Evolutionary conservation across 2,113 vertebrate genomes (phyloP), one percentile per base, ranked within the genome.

Genomic region (Choloepus hoffmanni): DNA sequence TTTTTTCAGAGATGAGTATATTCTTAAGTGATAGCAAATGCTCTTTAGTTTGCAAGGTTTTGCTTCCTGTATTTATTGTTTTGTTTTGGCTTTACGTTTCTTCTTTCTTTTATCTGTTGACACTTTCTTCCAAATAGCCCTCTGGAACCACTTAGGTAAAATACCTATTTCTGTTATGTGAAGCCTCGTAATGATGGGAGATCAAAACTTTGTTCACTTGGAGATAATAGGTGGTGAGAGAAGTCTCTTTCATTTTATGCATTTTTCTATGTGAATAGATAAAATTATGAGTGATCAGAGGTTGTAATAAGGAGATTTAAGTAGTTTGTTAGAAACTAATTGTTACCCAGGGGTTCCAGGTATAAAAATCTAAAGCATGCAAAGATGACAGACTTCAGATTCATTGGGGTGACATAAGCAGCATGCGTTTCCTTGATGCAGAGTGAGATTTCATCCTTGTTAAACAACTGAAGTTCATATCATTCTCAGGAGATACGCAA

Each of bases 221-320:
- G 58, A 95, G 24, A 36, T 85, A 67, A 55, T 30, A 78, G 86
- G 48, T 81, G 33, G 53, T 53, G 33, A 85, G 82, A 91, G 43
- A 67, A 21, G 50, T 26, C 28, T 90, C 60, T 85, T 95, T 89
- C 55, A 90, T 89, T 96, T 87, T 60, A 88, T 95, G n/a, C 36
- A 81, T 96, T 94, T 65, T 96, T 87, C 53, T 89, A 50, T n/a
- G 15, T 91, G 82, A 89, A 77, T 33, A 91, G 82, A 62, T 53
- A 63, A 81, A 91, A 91, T 85, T 92, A 91, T 85, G 63, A 94
- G 53, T 89, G 77, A 96, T 77, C 58, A 85, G 77, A 90, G 62
- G 82, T 88, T 85, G 19, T 18, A 55, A 15, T n/a, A 19, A 58
- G 12, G 72, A 85, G 60, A 88, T 23, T 82, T 43, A 93, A 90